Base-by-base conservation (phyloP, 2,113 vertebrate genomes). In the Cebus imitator region DNA sequence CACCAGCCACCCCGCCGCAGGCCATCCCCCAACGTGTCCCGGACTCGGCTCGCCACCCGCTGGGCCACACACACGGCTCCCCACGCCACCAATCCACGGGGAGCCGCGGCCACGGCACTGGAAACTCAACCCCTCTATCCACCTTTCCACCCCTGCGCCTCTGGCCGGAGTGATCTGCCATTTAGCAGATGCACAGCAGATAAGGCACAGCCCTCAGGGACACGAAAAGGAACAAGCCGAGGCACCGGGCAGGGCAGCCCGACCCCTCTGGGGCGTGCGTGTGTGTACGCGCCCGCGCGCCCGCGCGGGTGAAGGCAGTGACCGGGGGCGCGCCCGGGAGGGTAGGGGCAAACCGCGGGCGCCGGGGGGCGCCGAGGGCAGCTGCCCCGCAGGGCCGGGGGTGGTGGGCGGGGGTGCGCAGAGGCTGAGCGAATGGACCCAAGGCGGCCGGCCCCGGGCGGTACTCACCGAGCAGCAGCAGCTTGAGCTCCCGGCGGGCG, bases 401-500 rank as follows among this genome's bases (percentile, higher is more conserved):
- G 32, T 6, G 57, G 64, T 21, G 5, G 83, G 75, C 20, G 18
- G 27, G 40, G 84, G 73, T 52, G 0, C 48, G 40, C 12, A 32
- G 16, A 66, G 78, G 32, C 8, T 57, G 18, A 20, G n/a, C 10
- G 55, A n/a, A 35, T 55, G 66, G 87, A 25, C 35, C 35, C 32
- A 25, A 21, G 21, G 82, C 4, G 32, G 40, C 79, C 52, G 70
- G 73, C n/a, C 50, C 40, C 21, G 16, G 64, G 58, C 83, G 8
- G 43, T 32, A 98, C 99, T 98, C 97, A 99, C 99, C 99, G 25
- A 99, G 97, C 76, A 99, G 97, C 96, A 99, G 98, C 87, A 99
- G 98, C 97, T 99, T 99, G 95, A 99, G 99, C 79, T 99, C 99
- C 94, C 99, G 98, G 79, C 99, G 98, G 66, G 99, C 98, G 98